Evolutionary conservation across 1,140 invertebrate genomes (phyloP).

Genomic region (Heliconius nattereri): DNA sequence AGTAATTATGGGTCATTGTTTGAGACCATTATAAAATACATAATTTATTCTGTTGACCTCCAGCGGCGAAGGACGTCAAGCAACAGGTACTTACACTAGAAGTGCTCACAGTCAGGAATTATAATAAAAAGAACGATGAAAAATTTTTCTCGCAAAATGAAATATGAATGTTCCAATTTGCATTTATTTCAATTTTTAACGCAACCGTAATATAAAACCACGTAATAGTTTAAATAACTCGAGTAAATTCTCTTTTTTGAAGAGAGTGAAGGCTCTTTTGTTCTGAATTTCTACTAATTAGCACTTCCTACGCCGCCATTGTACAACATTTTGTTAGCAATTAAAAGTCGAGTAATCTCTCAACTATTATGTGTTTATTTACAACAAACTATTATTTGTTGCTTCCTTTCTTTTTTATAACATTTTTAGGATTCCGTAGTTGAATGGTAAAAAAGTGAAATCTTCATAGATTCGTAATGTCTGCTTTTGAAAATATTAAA

Average conservation of each 20-base stretch:
- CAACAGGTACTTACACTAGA: neutral
- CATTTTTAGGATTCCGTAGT: too few species aligned
- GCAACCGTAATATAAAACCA: neutral
- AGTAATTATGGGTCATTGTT: neutral
- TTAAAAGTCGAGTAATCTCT: neutral
- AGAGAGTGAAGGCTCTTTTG: conserved; percentile 5
- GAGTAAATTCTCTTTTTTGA: neutral
- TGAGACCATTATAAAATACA: neutral
- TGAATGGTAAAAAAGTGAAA: too few species aligned
- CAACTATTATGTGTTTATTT: neutral
- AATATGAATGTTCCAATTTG: conserved; percentile 2
- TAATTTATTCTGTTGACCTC: neutral
- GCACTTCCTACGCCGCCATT: neutral
- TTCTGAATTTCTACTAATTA: conserved; percentile 1
- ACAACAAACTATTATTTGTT: neutral
- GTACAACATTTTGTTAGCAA: neutral
- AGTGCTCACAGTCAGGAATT: neutral
- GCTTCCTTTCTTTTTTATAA: neutral
- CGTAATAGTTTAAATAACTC: neutral
- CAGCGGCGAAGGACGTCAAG: neutral
- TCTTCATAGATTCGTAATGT: too few species aligned
- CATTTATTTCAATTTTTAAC: conserved; percentile 9
- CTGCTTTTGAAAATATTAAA: too few species aligned
- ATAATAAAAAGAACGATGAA: neutral
- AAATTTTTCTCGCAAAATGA: neutral